Percentiles rank a stretch among this genome's conserved stretches.
Conservation (phyloP, 2,113 vertebrate genomes). For the Pollimyrus isidori region DNA sequence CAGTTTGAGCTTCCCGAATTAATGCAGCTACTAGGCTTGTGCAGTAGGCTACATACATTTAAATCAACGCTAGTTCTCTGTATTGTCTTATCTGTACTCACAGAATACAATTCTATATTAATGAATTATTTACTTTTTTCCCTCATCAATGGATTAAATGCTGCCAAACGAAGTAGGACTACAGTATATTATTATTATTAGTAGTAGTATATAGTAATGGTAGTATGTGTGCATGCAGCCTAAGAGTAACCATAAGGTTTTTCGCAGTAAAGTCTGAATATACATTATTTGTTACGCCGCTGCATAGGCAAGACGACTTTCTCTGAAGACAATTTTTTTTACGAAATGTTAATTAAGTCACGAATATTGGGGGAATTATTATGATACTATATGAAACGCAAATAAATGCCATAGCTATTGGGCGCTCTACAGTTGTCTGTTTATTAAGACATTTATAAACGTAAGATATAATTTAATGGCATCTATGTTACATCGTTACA, state of each 20-base stretch:
- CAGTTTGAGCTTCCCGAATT: background rate
- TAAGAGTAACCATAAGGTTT: background rate
- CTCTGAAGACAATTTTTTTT: no score
- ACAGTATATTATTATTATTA: background rate
- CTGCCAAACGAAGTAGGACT: background rate
- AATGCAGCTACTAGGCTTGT: background rate
- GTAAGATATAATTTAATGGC: background rate
- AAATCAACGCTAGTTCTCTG: background rate
- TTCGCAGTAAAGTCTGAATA: background rate
- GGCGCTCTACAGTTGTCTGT: background rate
- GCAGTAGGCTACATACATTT: background rate
- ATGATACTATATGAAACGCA: background rate
- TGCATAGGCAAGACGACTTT: background rate
- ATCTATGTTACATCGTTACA: background rate
- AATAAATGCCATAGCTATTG: background rate
- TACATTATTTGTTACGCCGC: background rate
- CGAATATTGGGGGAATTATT: background rate
- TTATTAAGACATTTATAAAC: background rate
- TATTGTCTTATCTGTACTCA: background rate
- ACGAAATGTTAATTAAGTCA: background rate
- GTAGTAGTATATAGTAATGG: no score
- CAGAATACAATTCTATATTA: background rate
- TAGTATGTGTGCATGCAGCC: background rate
- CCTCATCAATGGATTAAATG: background rate
- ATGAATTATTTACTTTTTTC: background rate